Conservation (phyloP, 2,797 vertebrate species). For the Microctenopoma stevenorrisi region DNA sequence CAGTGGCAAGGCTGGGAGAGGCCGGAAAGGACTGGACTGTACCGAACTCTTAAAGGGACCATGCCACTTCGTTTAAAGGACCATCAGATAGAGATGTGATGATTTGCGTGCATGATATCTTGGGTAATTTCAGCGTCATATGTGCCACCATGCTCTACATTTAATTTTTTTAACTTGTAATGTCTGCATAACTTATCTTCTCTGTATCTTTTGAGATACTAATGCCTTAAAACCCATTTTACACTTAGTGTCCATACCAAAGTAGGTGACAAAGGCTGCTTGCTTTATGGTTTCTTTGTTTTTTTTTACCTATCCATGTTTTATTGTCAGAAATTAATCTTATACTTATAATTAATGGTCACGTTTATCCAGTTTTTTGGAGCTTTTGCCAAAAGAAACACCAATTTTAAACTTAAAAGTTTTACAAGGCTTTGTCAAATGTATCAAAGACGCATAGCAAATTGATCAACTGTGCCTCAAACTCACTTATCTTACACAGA, state of each 20-base stretch:
- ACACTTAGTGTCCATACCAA: conserved; percentile 77
- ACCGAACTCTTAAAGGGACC: conserved; percentile 59
- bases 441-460: conserved; percentile 62
- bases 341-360: not conserved
- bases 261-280: conserved; percentile 75
- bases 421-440: conserved; percentile 56
- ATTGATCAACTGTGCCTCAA: conserved; percentile 75
- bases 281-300: conserved; percentile 48
- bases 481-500: conserved; percentile 52
- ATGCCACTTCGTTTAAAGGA: conserved; percentile 47
- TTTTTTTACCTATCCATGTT: conserved; percentile 14
- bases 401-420: conserved; percentile 38
- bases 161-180: conserved; percentile 62
- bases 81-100: conserved; percentile 48
- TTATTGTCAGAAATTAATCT: conserved; percentile 2
- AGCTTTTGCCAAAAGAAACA: conserved; percentile 54
- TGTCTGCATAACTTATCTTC: conserved; percentile 62
- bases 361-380: conserved; percentile 10
- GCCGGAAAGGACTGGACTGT: conserved; percentile 46
- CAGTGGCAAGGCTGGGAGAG: conserved; percentile 43
- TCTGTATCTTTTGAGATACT: conserved; percentile 73
- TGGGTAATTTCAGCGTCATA: conserved; percentile 59
- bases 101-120: conserved; percentile 74
- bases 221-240: conserved; percentile 85
- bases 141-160: conserved; percentile 64